Evolutionary conservation across 2,797 vertebrate species (phyloP), one percentile per base, ranked within the genome.

Genomic region (Knipowitschia caucasica): DNA sequence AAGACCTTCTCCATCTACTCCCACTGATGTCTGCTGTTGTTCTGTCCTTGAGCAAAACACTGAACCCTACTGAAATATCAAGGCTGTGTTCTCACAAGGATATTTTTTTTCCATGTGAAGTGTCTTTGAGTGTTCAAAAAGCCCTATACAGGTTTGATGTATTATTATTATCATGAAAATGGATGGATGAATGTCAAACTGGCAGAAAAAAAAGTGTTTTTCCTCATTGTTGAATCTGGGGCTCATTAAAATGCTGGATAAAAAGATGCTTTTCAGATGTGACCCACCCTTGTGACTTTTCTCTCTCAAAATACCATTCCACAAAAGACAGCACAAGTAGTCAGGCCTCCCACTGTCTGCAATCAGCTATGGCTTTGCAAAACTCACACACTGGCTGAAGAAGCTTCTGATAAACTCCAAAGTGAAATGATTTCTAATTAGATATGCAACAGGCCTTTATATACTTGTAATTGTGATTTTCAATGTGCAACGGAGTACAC

Each of bases 401-500:
- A 2, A 0, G 5, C 46, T 51, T 69, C 60, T 67, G 69, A 78
- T 71, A 76, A 80, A 68, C 72, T 54, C 38, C 50, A n/a, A 21
- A n/a, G 53, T 35, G 56, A 71, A 77, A 81, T 74, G 53, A 62
- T 54, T 60, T 77, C 68, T 69, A 72, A 80, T 84, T 69, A 82
- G 65, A 75, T 66, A 66, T 67, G 67, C 57, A 58, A 53, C 59
- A 44, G 53, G 60, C 46, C 51, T 61, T 46, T 43, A 17, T 52
- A 58, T 50, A 8, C 17, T 65, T 34, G 62, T 39, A 61, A 69
- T 43, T 61, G 36, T 66, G 50, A 38, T 38, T 38, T 7, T 38
- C 45, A 47, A 44, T 26, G 45, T 40, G 45, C 71, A 62, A 59
- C 65, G 65, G 73, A 61, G 50, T 35, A 29, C 59, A 51, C 40